Conservation (phyloP, 2,888 invertebrate genomes). For the Phymatocera aterrima region DNA sequence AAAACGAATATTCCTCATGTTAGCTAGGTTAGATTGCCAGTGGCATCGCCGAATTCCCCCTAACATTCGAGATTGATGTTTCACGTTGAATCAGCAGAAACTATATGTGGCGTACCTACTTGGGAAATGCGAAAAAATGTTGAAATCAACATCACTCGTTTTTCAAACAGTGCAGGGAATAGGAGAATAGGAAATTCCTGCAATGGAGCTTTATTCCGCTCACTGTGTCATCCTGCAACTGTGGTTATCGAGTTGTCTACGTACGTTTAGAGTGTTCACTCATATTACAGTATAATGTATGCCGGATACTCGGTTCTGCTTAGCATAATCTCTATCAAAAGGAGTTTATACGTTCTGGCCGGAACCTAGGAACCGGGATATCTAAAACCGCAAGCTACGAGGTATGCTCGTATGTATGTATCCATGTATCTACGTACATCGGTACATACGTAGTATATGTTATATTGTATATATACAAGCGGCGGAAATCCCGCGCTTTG, state of each 20-base stretch:
- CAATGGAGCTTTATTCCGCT: too few relatives aligned
- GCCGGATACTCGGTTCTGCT: constrained; percentile 12
- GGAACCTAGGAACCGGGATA: constrained; percentile 5
- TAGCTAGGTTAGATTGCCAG: too few relatives aligned
- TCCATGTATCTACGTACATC: neutral
- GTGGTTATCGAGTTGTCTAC: neutral
- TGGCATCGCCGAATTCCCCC: too few relatives aligned
- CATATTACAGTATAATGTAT: neutral
- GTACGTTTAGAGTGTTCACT: neutral
- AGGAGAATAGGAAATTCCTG: too few relatives aligned
- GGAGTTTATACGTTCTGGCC: constrained; percentile 19
- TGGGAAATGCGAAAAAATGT: too few relatives aligned
- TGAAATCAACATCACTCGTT: too few relatives aligned
- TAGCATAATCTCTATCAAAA: constrained; percentile 30
- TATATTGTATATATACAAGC: constrained; percentile 7
- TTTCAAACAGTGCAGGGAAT: too few relatives aligned
- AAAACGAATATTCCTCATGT: too few relatives aligned
- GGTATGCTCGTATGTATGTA: neutral
- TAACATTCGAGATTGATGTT: too few relatives aligned
- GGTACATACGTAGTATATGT: neutral
- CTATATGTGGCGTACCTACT: too few relatives aligned
- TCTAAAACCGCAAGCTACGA: constrained; percentile 10
- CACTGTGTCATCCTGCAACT: neutral
- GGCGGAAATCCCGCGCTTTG: constrained; percentile 18
- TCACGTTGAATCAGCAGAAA: too few relatives aligned